Evolutionary conservation across 1,140 invertebrate species (phyloP), one percentile per base, ranked within the genome.

Genomic region (Drosophila serrata): DNA sequence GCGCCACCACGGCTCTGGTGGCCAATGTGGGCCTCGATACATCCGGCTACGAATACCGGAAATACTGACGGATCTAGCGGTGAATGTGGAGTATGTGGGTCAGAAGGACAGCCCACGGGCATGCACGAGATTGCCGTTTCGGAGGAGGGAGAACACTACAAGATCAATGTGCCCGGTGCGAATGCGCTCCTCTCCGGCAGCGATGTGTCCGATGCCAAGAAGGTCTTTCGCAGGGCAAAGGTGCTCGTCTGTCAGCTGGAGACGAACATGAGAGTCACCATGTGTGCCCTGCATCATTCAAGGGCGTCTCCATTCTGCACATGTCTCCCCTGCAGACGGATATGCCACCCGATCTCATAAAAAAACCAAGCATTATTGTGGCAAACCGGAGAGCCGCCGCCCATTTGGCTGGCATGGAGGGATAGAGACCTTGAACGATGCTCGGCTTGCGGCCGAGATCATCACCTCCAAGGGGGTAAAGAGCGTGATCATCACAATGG

Each of bases 371-470:
- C 70, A 96, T 99, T 86, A 95, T 99, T 81, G 98, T 98, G 94
- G 95, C 98, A 0, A 99, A 99, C 94, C 97, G 98, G 94, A 94
- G 94, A 35, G 98, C 98, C 94, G 96, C 96, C 91, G 95, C 96
- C 79, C 90, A 96, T 45, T 94, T 98, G 70, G 95, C 95, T 6
- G 95, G 95, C 33, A 80, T 95, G 17, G 63, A 80, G 1, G 59
- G 12, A 82, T 94, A 0, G 79, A 75, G 15, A 91, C 77, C 12
- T 19, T 92, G 46, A 53, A 78, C 70, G 94, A 95, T 79, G 95
- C 95, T 19, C 93, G 94, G 79, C 31, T 75, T 22, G 96, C 96
- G 6, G 93, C 95, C 1, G 80, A 94, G 13, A 93, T 93, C 73
- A 92, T 98, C 39, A 85, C 96, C 31, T 82, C 94, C 8, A 94